A percentile compares a stretch with the other conserved stretches of the same genome.
Conservation (phyloP, 2,797 vertebrate species). For the Eupleurogrammus muticus region DNA sequence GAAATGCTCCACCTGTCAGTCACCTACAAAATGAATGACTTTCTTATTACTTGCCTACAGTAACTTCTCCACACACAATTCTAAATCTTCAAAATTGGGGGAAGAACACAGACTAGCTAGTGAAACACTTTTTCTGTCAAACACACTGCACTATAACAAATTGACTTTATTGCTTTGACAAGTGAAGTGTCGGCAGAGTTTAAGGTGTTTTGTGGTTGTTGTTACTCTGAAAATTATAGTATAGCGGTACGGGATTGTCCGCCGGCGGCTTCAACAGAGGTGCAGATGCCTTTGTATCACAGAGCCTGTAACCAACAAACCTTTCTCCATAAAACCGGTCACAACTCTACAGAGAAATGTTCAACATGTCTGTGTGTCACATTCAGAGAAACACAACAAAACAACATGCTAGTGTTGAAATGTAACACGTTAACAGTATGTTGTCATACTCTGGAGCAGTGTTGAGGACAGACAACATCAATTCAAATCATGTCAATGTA, state of each 20-base stretch:
- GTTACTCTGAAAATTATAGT: not conserved
- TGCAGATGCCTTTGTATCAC: slow-evolving; percentile 42
- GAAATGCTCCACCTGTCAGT: not conserved
- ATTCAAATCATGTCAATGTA: not conserved
- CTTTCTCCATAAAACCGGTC: slow-evolving; percentile 12
- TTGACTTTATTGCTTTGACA: slow-evolving; percentile 55
- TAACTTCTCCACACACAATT: not conserved
- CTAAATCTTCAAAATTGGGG: not conserved
- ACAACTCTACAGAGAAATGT: not conserved
- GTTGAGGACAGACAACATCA: not conserved
- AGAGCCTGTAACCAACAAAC: slow-evolving; percentile 31
- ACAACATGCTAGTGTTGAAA: slow-evolving; percentile 26
- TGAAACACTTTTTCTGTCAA: slow-evolving; percentile 6
- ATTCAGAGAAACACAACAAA: slow-evolving; percentile 12
- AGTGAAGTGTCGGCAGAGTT: slow-evolving; percentile 9
- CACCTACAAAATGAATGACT: not conserved
- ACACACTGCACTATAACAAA: slow-evolving; percentile 26
- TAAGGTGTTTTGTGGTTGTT: slow-evolving; percentile 13
- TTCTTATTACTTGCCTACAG: not conserved
- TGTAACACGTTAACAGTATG: not conserved
- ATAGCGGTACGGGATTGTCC: not conserved
- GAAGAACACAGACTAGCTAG: slow-evolving; percentile 4
- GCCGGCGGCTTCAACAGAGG: slow-evolving; percentile 62
- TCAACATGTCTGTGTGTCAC: slow-evolving; percentile 6
- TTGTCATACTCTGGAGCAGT: slow-evolving; percentile 9